Percentiles rank a stretch among this genome's conserved stretches.
Evolutionary conservation across 2,797 vertebrate genomes (phyloP).

Genomic region (Semotilus atromaculatus): DNA sequence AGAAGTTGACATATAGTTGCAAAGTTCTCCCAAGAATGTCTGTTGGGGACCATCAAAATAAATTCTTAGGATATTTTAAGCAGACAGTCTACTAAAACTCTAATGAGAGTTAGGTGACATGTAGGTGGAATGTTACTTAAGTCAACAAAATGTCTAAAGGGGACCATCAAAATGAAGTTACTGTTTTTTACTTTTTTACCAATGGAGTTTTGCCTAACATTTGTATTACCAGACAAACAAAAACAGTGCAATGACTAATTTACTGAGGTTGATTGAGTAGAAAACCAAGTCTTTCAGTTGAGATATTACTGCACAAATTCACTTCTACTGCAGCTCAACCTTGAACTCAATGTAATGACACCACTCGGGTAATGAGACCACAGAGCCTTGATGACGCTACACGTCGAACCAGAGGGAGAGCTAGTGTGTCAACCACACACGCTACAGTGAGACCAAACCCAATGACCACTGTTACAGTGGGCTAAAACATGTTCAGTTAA

Average conservation of each 20-base stretch:
- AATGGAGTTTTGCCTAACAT: not conserved
- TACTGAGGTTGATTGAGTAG: slow-evolving; percentile 17
- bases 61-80: not conserved
- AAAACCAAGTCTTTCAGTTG: slow-evolving; percentile 32
- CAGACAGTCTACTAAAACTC: not conserved
- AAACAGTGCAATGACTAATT: slow-evolving; percentile 28
- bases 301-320: slow-evolving; percentile 23
- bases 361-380: slow-evolving; percentile 50
- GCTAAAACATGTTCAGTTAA: slow-evolving; percentile 62
- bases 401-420: slow-evolving; percentile 41
- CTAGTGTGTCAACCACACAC: slow-evolving; percentile 52
- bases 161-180: not conserved
- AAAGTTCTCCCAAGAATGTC: not conserved
- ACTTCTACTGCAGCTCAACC: slow-evolving; percentile 37
- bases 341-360: slow-evolving; percentile 43
- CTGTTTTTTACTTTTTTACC: not conserved
- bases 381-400: slow-evolving; percentile 44
- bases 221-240: slow-evolving; percentile 35
- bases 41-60: not conserved
- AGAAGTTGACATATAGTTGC: not conserved
- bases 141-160: not conserved
- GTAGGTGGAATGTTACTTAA: not conserved
- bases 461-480: slow-evolving; percentile 41
- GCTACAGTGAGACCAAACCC: slow-evolving; percentile 28
- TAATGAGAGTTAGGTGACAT: not conserved